phyloP scores from a whole-genome alignment of 2,888 invertebrate genomes.

The Alcis repandata region DNA sequence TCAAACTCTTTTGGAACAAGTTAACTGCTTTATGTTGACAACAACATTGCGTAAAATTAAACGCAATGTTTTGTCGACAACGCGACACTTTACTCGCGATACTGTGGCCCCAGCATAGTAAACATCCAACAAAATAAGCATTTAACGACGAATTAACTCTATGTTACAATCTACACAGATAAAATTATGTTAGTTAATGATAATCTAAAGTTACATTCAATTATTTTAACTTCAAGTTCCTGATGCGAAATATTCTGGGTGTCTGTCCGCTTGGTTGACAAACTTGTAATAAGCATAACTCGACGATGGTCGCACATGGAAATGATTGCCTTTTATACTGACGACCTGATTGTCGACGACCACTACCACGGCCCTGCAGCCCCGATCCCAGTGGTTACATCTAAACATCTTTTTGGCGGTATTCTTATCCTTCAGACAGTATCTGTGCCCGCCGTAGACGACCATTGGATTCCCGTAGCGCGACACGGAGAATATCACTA shows the following conservation, averaged over 20 bases:
- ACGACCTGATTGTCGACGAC: slow-evolving; percentile 50
- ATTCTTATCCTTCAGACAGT: slow-evolving; percentile 57
- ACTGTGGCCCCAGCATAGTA: no score
- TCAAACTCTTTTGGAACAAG: no score
- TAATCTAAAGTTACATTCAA: no score
- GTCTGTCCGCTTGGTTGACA: neutral
- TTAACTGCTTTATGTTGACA: no score
- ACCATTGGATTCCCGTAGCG: slow-evolving; percentile 53
- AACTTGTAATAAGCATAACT: neutral
- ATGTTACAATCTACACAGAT: no score
- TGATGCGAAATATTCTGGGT: neutral
- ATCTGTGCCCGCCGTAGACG: slow-evolving; percentile 52
- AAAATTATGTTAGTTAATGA: no score
- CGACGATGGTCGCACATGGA: neutral
- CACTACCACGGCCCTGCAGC: slow-evolving; percentile 53
- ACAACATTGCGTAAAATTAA: no score
- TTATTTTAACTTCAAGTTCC: no score
- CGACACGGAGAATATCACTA: slow-evolving; percentile 41
- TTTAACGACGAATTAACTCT: no score
- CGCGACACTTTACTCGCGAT: no score
- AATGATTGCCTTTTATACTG: slow-evolving; percentile 33
- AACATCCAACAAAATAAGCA: no score
- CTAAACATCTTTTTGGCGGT: slow-evolving; percentile 50
- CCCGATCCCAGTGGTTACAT: slow-evolving; percentile 54
- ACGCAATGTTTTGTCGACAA: no score